Percentiles rank a stretch among this genome's conserved stretches.
Evolutionary conservation across 2,113 vertebrate genomes (phyloP).

Genomic region (Thamnaconus septentrionalis): DNA sequence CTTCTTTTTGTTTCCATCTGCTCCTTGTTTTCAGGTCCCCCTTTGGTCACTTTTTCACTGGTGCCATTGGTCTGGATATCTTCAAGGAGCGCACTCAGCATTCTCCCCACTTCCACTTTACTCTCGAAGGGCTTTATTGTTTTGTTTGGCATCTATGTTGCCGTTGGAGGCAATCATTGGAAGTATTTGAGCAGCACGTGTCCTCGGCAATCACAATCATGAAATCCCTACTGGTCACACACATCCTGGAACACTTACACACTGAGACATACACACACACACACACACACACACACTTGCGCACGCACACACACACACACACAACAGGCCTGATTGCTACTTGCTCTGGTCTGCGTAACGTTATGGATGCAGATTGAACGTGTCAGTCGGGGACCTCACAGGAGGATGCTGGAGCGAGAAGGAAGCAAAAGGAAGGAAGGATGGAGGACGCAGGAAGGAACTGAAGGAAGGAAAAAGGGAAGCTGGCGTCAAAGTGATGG

Average conservation of each 20-base stretch:
- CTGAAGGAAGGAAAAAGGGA: constrained; percentile 5
- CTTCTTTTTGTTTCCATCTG: constrained; percentile 73
- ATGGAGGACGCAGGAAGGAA: constrained; percentile 4
- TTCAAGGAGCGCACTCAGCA: constrained; percentile 59
- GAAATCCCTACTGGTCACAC: constrained; percentile 50
- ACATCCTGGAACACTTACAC: constrained; percentile 1
- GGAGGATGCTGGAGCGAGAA: constrained; percentile 27
- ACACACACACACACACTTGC: constrained; percentile 17
- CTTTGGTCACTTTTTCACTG: constrained; percentile 57
- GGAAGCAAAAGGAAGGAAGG: constrained; percentile 3
- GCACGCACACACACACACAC: constrained; percentile 1
- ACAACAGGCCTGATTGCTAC: constrained; percentile 45
- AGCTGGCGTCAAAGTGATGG: constrained; percentile 4
- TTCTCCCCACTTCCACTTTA: constrained; percentile 22
- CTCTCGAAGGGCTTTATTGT: constrained; percentile 45
- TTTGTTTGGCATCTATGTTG: constrained; percentile 61
- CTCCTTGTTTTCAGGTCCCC: constrained; percentile 66
- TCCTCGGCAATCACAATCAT: constrained; percentile 67
- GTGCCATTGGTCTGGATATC: constrained; percentile 61
- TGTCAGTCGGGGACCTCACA: constrained; percentile 69
- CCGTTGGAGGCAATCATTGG: constrained; percentile 56
- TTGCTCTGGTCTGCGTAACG: constrained; percentile 60
- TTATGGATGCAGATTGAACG: constrained; percentile 54
- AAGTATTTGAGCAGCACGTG: constrained; percentile 64
- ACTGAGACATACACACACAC: constrained; percentile 3